Conservation (phyloP, 2,797 vertebrate genomes). For the Rousettus madagascariensis region DNA sequence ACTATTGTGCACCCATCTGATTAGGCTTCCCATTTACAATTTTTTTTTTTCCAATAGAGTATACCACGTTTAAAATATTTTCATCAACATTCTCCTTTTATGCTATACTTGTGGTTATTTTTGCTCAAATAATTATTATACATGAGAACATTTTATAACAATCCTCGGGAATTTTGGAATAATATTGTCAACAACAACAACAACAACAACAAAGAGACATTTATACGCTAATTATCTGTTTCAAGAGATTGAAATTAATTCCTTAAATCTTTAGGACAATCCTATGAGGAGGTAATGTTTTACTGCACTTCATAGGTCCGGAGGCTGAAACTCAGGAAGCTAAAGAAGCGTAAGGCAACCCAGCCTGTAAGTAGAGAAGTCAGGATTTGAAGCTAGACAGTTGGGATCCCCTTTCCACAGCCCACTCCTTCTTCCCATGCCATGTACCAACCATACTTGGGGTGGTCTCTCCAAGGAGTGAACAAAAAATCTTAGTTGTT, state of each 20-base stretch:
- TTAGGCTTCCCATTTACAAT: neutral
- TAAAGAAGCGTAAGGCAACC: neutral
- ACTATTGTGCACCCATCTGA: neutral
- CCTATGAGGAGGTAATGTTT: neutral
- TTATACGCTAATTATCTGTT: neutral
- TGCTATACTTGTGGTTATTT: neutral
- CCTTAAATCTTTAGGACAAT: neutral
- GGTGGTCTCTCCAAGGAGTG: neutral
- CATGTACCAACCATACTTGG: neutral
- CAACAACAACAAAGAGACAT: neutral
- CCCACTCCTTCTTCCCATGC: fast-evolving
- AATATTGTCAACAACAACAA: neutral
- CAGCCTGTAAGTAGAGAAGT: neutral
- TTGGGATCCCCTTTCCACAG: neutral
- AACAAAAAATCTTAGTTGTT: neutral
- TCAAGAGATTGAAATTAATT: neutral
- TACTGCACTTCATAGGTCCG: neutral
- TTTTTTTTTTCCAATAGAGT: neutral
- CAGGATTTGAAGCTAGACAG: neutral
- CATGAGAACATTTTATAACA: neutral
- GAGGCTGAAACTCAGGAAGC: neutral
- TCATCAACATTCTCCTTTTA: neutral
- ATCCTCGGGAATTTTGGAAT: neutral
- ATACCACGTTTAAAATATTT: neutral
- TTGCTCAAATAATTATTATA: neutral